phyloP scores from a whole-genome alignment of 2,888 invertebrate species.

The Cephus nigrinus region DNA sequence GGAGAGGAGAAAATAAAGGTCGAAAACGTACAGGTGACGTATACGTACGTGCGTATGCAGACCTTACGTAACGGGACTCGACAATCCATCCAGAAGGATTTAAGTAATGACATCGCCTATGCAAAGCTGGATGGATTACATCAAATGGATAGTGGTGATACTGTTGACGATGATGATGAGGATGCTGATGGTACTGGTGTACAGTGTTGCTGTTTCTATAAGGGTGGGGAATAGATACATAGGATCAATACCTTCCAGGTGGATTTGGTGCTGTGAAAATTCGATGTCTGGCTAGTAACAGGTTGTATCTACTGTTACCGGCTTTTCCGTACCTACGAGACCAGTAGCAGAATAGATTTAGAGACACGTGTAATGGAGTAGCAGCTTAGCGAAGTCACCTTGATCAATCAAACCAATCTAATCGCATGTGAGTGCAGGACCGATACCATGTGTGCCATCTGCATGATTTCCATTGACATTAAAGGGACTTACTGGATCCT shows the following conservation, averaged over 20 bases:
- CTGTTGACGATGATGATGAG: background rate
- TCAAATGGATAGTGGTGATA: background rate
- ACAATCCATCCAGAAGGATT: background rate
- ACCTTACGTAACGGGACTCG: background rate
- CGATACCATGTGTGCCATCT: slow-evolving; percentile 23
- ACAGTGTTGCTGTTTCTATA: background rate
- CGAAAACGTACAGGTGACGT: background rate
- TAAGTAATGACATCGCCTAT: background rate
- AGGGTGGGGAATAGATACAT: background rate
- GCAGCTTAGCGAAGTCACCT: background rate
- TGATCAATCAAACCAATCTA: background rate
- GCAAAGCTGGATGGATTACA: background rate
- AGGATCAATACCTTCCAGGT: background rate
- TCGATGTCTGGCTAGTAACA: background rate
- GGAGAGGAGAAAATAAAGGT: slow-evolving; percentile 8
- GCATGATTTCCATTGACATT: slow-evolving; percentile 25
- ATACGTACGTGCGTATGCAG: background rate
- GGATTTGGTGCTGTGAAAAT: too few relatives aligned
- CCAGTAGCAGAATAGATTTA: background rate
- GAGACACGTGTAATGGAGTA: background rate
- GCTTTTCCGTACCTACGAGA: background rate
- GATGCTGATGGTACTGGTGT: background rate
- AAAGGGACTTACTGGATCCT: background rate
- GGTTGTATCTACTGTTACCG: background rate
- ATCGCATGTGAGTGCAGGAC: background rate